A percentile compares a stretch with the other conserved stretches of the same genome.
These are phyloP conservation scores for Cydia pomonella DNA, from an alignment of 1,140 invertebrate genomes.

Conservation along the genomic window DNA sequence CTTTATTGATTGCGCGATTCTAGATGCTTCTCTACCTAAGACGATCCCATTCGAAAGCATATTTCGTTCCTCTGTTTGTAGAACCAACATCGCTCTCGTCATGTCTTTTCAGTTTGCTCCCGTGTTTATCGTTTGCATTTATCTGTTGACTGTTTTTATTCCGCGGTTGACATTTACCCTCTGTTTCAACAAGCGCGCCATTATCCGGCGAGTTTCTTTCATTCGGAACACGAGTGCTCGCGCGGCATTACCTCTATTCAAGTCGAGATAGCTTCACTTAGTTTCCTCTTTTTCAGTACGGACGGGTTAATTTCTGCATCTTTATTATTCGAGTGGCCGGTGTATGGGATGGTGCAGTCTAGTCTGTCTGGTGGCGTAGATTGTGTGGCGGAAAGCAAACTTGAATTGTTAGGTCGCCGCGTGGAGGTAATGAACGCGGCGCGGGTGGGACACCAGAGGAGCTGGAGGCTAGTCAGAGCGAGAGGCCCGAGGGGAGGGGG, in stretches of 20 bases:
- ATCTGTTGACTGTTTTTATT: slow-evolving; percentile 81
- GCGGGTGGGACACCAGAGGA: slow-evolving; percentile 67
- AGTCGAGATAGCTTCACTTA: slow-evolving; percentile 78
- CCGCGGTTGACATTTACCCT: slow-evolving; percentile 78
- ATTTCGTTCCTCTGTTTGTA: slow-evolving; percentile 40
- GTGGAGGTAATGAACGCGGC: slow-evolving; percentile 77
- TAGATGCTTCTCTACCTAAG: slow-evolving; percentile 34
- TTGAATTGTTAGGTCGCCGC: slow-evolving; percentile 77
- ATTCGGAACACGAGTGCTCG: slow-evolving; percentile 73
- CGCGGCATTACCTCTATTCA: slow-evolving; percentile 76
- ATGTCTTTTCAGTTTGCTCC: slow-evolving; percentile 68
- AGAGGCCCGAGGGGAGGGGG: slow-evolving; percentile 54
- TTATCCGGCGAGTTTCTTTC: slow-evolving; percentile 73
- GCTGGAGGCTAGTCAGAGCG: slow-evolving; percentile 70
- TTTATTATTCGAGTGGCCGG: slow-evolving; percentile 79
- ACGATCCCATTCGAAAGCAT: slow-evolving; percentile 33
- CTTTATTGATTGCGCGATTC: slow-evolving; percentile 65
- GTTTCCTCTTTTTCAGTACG: slow-evolving; percentile 76
- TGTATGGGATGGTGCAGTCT: slow-evolving; percentile 60
- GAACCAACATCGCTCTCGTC: slow-evolving; percentile 63
- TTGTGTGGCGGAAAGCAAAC: slow-evolving; percentile 79
- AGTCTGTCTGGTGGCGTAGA: slow-evolving; percentile 74
- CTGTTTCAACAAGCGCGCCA: slow-evolving; percentile 69
- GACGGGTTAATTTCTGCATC: slow-evolving; percentile 78
- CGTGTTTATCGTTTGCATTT: slow-evolving; percentile 79